Evolutionary conservation across 2,113 vertebrate species (phyloP), one percentile per base, ranked within the genome.

Genomic region (Rhodinocichla rosea): DNA sequence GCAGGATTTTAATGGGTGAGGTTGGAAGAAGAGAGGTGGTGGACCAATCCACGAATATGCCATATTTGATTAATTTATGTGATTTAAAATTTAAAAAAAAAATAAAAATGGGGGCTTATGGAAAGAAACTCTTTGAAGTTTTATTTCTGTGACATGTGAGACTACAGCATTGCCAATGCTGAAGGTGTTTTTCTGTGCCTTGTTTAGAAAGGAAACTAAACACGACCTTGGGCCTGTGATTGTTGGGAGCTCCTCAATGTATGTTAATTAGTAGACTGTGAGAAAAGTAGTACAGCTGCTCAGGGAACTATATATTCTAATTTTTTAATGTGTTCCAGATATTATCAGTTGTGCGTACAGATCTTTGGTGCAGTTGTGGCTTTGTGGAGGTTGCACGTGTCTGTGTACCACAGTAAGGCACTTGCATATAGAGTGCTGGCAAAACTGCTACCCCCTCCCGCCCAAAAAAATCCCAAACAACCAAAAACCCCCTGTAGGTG

Each of bases 201-300:
- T 84, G 40, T 93, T 94, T 86, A 50, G 85, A 89, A 89, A 75
- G 37, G 65, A 87, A 82, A 33, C 60, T 94, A 78, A 86, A 75
- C 55, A n/a, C 0, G 44, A 83, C 87, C 94, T 96, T 94, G 90
- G 84, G 63, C 95, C 55, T 83, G 22, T 11, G 7, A 50, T 83
- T 90, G 50, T 92, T 94, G 74, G 39, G 92, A 83, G 40, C 17
- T 95, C 56, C 60, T 95, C 73, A 67, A 91, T 85, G 68, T 95
- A 89, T 96, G 76, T 42, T 96, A 96, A 94, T 96, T 92, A 94
- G 87, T 44, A 89, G 83, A 49, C 92, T 19, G 5, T 70, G 39
- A 95, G 76, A 82, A 95, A 96, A 95, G 90, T 96, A 95, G 90
- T 96, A 82, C 95, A 97, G 94, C 69, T 96, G 76, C 90, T 94